Evolutionary conservation across 2,797 vertebrate species (phyloP).

Genomic region (Phyllotis vaccarum): DNA sequence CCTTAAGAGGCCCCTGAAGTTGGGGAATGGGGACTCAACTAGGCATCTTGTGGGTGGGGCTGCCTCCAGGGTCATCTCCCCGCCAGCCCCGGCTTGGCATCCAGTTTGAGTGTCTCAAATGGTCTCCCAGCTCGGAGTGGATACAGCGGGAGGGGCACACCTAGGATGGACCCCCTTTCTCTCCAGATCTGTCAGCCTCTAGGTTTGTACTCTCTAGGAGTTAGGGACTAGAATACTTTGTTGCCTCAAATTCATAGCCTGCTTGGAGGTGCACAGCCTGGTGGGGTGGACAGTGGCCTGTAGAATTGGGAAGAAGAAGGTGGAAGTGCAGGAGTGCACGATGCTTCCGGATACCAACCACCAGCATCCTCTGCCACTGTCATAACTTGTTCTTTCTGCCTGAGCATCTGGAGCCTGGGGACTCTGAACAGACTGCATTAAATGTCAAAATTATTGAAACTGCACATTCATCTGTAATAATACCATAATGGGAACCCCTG

Average conservation of each 20-base stretch:
- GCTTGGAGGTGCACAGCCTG: rapidly evolving
- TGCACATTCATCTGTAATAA: neutral
- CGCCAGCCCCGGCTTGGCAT: neutral
- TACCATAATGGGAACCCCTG: neutral
- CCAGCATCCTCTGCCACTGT: neutral
- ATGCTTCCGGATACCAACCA: neutral
- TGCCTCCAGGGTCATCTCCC: neutral
- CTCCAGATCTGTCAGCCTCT: neutral
- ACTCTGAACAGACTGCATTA: neutral
- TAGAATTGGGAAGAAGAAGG: neutral
- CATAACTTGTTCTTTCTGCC: rapidly evolving
- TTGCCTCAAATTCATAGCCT: neutral
- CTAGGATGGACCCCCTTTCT: neutral
- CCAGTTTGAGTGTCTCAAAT: neutral
- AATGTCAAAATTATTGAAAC: neutral
- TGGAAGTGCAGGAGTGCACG: rapidly evolving
- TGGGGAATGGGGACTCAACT: neutral
- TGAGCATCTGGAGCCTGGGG: neutral
- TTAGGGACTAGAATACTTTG: too few species aligned
- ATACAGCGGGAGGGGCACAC: neutral
- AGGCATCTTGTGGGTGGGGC: neutral
- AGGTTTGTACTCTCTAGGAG: neutral
- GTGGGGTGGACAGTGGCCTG: rapidly evolving
- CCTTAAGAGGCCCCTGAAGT: neutral
- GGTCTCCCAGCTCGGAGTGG: neutral